phyloP scores from a whole-genome alignment of 2,113 vertebrate genomes.

The Peromyscus californicus region DNA sequence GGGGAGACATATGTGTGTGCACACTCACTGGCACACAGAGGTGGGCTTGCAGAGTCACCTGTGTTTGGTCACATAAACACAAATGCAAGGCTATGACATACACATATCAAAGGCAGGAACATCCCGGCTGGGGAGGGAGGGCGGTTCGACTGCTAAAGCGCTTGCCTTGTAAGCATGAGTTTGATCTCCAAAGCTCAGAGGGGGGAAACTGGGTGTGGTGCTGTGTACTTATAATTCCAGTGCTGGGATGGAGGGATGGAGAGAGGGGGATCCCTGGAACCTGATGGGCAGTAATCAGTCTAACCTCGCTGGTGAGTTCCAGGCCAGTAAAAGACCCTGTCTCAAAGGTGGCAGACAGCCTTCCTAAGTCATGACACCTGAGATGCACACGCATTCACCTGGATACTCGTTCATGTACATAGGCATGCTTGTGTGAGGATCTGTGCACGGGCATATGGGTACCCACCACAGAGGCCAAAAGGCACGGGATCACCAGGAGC shows the following conservation, averaged over 20 bases:
- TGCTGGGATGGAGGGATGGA: background rate
- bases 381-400: background rate
- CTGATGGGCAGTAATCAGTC: background rate
- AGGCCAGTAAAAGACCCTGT: background rate
- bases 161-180: background rate
- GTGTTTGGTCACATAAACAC: rapidly evolving
- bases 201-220: background rate
- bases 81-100: background rate
- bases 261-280: background rate
- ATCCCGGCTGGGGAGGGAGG: background rate
- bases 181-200: too few relatives aligned
- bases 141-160: background rate
- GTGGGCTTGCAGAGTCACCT: rapidly evolving
- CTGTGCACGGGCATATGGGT: background rate
- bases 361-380: background rate
- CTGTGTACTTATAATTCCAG: background rate
- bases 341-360: too few relatives aligned
- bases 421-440: background rate
- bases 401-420: background rate
- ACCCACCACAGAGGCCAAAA: background rate
- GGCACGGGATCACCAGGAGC: background rate
- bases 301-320: background rate
- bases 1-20: background rate
- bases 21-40: rapidly evolving
- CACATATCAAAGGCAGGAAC: background rate